Base-by-base conservation (phyloP, 1,140 invertebrate species). In the Eumeta japonica region DNA sequence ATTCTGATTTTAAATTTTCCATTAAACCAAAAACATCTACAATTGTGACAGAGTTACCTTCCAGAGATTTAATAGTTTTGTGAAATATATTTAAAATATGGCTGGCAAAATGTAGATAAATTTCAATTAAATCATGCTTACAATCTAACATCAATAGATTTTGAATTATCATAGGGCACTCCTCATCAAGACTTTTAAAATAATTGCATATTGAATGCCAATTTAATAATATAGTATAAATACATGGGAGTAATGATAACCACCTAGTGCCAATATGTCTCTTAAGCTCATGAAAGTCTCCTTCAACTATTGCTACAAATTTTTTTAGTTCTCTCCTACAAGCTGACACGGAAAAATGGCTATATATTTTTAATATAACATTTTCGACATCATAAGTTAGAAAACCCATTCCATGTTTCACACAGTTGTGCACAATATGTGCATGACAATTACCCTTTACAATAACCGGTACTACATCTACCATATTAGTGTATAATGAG, bases 151-250 rank as follows among this genome's bases (percentile, higher is more conserved):
- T 30, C 28, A 30, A 30, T 13, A 30, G 28, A 30, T 30, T 30
- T 30, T 30, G 28, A 10, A 30, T 30, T 10, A 30, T 13, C 28
- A 13, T 30, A 30, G 28, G 28, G 12, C 28, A 30, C 7, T 30
- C 28, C 12, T 30, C n/a, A n/a, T n/a, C 28, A 13, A 30, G 28
- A 30, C 28, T 30, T 30, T 30, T 30, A 37, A 41, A 41, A 2
- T 41, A 45, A 28, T 15, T 36, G 40, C 28, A 41, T 14, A 45
- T 42, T 14, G 43, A 16, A 41, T 3, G 20, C 39, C 43, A 42
- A 30, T 42, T 45, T 20, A 37, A 41, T 41, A 37, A 42, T 41
- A 45, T 30, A 13, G 24, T 42, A 30, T 45, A 38, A 18, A 45
- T 37, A 20, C 43, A 37, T 35, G 35, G 35, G 10, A 37, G 28